These are phyloP conservation scores for Dolichopus griseipennis DNA, from an alignment of 2,888 invertebrate genomes.

Conservation along the genomic window DNA sequence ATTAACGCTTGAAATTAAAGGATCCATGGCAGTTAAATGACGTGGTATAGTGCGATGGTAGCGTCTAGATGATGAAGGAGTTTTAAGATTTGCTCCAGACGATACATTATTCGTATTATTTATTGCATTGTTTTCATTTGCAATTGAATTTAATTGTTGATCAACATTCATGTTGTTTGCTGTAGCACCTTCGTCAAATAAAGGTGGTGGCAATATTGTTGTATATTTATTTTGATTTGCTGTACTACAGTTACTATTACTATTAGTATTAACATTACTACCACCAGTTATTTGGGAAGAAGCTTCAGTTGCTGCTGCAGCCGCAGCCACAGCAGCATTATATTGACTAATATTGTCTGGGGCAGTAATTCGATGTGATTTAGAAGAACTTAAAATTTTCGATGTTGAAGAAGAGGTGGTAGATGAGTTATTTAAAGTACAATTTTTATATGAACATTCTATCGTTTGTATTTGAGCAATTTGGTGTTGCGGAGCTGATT, in stretches of 20 bases:
- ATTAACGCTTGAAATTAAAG: conserved; percentile 22
- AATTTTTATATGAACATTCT: conserved; percentile 42
- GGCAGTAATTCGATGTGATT: conserved; percentile 22
- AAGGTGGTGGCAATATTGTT: conserved; percentile 23
- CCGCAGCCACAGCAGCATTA: conserved; percentile 18
- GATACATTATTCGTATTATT: conserved; percentile 21
- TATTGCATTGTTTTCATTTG: conserved; percentile 22
- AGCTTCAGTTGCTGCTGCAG: conserved; percentile 22
- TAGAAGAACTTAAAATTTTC: conserved; percentile 11
- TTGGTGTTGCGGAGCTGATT: conserved; percentile 17
- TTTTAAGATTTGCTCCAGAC: conserved; percentile 28
- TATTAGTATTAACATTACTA: too few relatives aligned
- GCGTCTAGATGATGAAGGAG: conserved; percentile 39
- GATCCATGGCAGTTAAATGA: conserved; percentile 41
- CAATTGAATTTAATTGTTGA: conserved; percentile 18
- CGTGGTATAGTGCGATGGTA: conserved; percentile 44
- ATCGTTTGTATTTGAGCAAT: conserved; percentile 23
- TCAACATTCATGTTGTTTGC: background rate
- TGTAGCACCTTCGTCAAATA: conserved; percentile 20
- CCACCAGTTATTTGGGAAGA: background rate
- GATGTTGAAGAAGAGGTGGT: background rate
- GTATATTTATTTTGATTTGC: conserved; percentile 11
- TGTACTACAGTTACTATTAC: background rate
- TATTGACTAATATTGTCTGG: conserved; percentile 16
- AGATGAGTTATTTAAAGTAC: conserved; percentile 32